A percentile compares a stretch with the other conserved stretches of the same genome.
Evolutionary conservation across 2,888 invertebrate genomes (phyloP).

Genomic region (Amblyjoppa proteus): DNA sequence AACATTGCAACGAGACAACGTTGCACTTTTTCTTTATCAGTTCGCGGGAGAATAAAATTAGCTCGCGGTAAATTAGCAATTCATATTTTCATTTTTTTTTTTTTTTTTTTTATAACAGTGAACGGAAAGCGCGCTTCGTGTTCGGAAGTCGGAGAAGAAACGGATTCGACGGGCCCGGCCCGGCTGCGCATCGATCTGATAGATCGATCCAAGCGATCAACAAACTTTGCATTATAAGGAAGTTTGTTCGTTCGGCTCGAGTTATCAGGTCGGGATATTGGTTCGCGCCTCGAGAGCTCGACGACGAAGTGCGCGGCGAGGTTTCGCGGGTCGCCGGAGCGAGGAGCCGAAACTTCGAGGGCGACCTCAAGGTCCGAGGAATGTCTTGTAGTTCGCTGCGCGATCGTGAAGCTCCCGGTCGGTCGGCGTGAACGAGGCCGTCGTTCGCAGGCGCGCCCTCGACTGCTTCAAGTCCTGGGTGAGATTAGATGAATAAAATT

Average conservation of each 20-base stretch:
- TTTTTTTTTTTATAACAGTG: slow-evolving; percentile 1
- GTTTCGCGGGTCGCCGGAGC: neutral
- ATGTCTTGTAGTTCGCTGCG: slow-evolving; percentile 74
- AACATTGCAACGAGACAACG: neutral
- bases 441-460: slow-evolving; percentile 80
- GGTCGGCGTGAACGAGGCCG: slow-evolving; percentile 80
- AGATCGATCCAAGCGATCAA: slow-evolving; percentile 84
- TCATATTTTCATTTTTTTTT: slow-evolving; percentile 3
- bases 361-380: slow-evolving; percentile 41
- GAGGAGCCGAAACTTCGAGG: neutral
- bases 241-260: slow-evolving; percentile 85
- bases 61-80: neutral
- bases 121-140: slow-evolving; percentile 1
- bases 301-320: neutral
- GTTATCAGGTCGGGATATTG: slow-evolving; percentile 79
- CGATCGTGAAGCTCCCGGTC: slow-evolving; percentile 80
- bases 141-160: neutral
- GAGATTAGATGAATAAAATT: slow-evolving; percentile 17
- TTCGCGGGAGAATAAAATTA: neutral
- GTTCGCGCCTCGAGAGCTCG: neutral
- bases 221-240: slow-evolving; percentile 81
- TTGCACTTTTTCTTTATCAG: neutral
- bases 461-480: slow-evolving; percentile 79
- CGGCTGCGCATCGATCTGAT: slow-evolving; percentile 73
- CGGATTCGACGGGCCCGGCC: neutral